phyloP scores from a whole-genome alignment of 2,888 invertebrate genomes.

The Tiliacea aurago region DNA sequence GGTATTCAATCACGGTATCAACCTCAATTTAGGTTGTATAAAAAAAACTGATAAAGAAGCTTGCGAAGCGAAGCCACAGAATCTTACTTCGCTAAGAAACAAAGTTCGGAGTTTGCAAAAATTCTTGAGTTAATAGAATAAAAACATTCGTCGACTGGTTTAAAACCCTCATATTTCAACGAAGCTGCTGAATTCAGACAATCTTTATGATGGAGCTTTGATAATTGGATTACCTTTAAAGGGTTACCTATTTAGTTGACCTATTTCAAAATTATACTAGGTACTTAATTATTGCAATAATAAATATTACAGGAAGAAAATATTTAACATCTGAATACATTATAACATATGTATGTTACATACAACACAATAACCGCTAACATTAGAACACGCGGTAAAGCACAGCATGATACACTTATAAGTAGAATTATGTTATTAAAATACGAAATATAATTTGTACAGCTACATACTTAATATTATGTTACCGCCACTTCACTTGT shows the following conservation, averaged over 20 bases:
- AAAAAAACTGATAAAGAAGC: not conserved
- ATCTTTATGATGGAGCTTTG: constrained; percentile 23
- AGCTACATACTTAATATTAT: not conserved
- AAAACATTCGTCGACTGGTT: constrained; percentile 20
- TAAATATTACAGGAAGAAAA: not conserved
- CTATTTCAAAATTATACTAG: not conserved
- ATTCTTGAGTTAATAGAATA: constrained; percentile 28
- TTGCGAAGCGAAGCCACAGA: too few relatives aligned
- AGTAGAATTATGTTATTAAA: too few relatives aligned
- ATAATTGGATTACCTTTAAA: constrained; percentile 8
- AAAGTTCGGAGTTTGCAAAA: constrained; percentile 21
- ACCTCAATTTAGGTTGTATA: not conserved
- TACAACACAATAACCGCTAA: too few relatives aligned
- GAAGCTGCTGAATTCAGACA: constrained; percentile 12
- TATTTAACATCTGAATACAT: not conserved
- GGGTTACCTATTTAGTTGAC: not conserved
- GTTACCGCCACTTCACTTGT: too few relatives aligned
- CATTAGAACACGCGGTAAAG: too few relatives aligned
- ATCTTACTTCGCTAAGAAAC: not conserved
- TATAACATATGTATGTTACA: too few relatives aligned
- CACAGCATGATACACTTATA: too few relatives aligned
- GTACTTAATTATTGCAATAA: not conserved
- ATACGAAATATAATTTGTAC: too few relatives aligned
- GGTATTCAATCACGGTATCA: not conserved
- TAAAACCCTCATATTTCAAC: constrained; percentile 24